Evolutionary conservation across 53 echinoderm and acorn worm genomes (phyloP), one percentile per base, ranked within the genome.

Genomic region (Crossaster papposus): DNA sequence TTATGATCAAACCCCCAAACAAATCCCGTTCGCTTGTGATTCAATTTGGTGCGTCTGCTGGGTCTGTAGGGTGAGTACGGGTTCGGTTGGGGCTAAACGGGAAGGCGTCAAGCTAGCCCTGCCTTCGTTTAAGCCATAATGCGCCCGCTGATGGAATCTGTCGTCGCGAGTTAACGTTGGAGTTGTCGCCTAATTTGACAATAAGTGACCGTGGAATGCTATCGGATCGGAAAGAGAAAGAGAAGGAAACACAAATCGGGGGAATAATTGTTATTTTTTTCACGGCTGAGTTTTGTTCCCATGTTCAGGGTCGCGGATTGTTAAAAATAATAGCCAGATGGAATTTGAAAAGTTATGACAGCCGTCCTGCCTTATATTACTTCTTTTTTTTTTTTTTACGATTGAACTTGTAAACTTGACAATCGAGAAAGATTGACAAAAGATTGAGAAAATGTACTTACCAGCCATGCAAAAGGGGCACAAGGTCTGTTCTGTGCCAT

Each of bases 151-250:
- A 87, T 87, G 87, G 58, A 62, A 87, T 36, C 75, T 87, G 77
- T 87, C 87, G 77, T 2, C 76, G 34, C 62, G 54, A 76, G 77
- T 87, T 87, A 87, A 54, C 32, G 22, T 36, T 30, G 15, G 37
- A 55, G 76, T 76, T 76, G 87, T 87, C 87, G 87, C 38, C 87
- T 87, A 87, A 87, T 87, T 87, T 87, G 87, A 87, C 87, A 77
- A 87, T 87, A 87, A 87, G 50, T 33, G 37, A 65, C 14, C 22
- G 44, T 26, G 82, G 68, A 65, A 82, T 65, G 68, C 34, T 13
- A 44, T 44, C 44, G 44, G 44, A 44, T n/a, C n/a, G n/a, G 44
- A 44, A 1, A 44, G 44, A 36, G 30, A 58, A 15, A 14, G 76
- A 58, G 17, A 15, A 14, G 76, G 36, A 10, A 87, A 58, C 5